Base-by-base conservation (phyloP, 2,888 invertebrate genomes). In the Brachylomia viminalis region DNA sequence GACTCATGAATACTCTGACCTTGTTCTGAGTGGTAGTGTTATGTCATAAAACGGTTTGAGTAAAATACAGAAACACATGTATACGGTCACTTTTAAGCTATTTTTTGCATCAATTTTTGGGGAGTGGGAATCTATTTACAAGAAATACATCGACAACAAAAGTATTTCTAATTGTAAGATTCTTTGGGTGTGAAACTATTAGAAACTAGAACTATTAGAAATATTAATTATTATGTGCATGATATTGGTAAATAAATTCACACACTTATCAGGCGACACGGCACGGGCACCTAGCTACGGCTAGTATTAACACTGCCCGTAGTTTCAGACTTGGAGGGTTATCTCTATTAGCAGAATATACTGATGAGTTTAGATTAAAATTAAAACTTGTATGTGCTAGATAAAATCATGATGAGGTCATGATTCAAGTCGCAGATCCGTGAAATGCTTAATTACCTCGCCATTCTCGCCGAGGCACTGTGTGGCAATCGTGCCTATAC, bases 21-120 rank as follows among this genome's bases (percentile, higher is more conserved):
- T 87, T 84, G 83, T 86, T 87, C 79, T 75, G 67, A 75, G 84
- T 87, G 82, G 86, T 68, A 77, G 80, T 86, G 80, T 85, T 83
- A 79, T 80, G 82, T 79, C 76, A 83, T 79, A 73, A 77, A 86
- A 83, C 68, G 56, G 72, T 85, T 82, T 76, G 27, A 75, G 66
- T 74, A 68, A 84, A 76, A 82, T 56, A 80, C 64, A 75, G 38
- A 72, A 56, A 75, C 67, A 71, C 33, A 47, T 33, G 23, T 56
- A 42, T 71, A 76, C 61, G 71, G 61, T 67, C 58, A 82, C 10
- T 62, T 76, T 42, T 54, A 23, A 59, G 68, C 56, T 47, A 54
- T n/a, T 68, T 79, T 75, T 65, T 47, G 49, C 42, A 70, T 64
- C 8, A 42, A 27, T 58, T 69, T 38, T 75, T 33, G 11, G 10